A percentile compares a stretch with the other conserved stretches of the same genome.
These are phyloP conservation scores for Shargacucullia verbasci DNA, from an alignment of 2,888 invertebrate genomes.

Conservation along the genomic window DNA sequence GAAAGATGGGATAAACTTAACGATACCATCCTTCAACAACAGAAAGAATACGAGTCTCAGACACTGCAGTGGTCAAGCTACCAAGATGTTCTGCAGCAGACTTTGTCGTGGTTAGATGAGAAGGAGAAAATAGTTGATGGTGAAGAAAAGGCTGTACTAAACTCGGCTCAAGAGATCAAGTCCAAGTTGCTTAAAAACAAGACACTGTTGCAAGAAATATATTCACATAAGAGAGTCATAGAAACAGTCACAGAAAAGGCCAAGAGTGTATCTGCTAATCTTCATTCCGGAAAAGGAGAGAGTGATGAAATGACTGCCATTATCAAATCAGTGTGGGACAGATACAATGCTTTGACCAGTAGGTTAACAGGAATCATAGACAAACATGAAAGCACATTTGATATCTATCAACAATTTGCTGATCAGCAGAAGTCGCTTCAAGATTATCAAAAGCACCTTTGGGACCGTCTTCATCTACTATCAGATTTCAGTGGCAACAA, in stretches of 20 bases:
- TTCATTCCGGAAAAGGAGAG: slow-evolving; percentile 88
- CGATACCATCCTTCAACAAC: slow-evolving; percentile 94
- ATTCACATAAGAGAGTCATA: slow-evolving; percentile 96
- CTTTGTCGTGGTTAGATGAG: slow-evolving; percentile 95
- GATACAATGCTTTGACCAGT: slow-evolving; percentile 92
- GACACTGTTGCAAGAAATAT: slow-evolving; percentile 96
- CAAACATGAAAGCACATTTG: slow-evolving; percentile 93
- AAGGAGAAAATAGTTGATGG: slow-evolving; percentile 94
- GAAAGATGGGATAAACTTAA: slow-evolving; percentile 96
- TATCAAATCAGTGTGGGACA: slow-evolving; percentile 92
- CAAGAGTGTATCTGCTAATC: slow-evolving; percentile 90
- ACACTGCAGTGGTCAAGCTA: slow-evolving; percentile 95
- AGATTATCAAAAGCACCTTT: slow-evolving; percentile 96
- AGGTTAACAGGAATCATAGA: slow-evolving; percentile 91
- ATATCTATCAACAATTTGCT: slow-evolving; percentile 95
- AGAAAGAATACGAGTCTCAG: slow-evolving; percentile 95
- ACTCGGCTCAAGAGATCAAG: slow-evolving; percentile 95
- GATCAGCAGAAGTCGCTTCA: slow-evolving; percentile 96
- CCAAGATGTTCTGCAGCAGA: slow-evolving; percentile 95
- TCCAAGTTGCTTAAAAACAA: slow-evolving; percentile 95
- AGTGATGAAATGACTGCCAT: slow-evolving; percentile 91
- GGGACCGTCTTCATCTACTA: slow-evolving; percentile 95
- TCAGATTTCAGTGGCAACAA: slow-evolving; percentile 97
- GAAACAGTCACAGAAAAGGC: slow-evolving; percentile 97
- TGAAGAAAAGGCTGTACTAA: slow-evolving; percentile 92